Evolutionary conservation across 2,888 invertebrate genomes (phyloP), one percentile per base, ranked within the genome.

Genomic region (Hoplodrina ambigua): DNA sequence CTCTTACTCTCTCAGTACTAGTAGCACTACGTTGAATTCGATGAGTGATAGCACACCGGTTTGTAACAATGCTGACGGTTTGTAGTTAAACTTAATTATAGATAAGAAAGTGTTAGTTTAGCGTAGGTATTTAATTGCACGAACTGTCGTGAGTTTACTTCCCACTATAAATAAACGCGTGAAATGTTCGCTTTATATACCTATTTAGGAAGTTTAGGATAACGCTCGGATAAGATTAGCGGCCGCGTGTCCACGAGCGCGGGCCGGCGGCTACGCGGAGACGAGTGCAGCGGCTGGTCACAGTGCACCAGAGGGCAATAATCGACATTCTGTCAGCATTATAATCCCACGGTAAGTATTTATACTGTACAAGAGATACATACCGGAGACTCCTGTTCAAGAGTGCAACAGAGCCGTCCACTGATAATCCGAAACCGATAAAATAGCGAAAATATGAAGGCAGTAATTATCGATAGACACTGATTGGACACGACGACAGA

Each of bases 181-280:
- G 46, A 71, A 78, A 57, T 63, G 44, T 71, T 37, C 63, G 55
- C 58, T 59, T 65, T 77, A 64, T 75, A 75, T 78, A 55, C 41
- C 41, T n/a, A 44, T 37, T 73, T 20, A 55, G 11, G 25, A 17
- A 33, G 37, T 17, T 53, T 25, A 54, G 57, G 81, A 80, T 77
- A 81, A 60, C 69, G 53, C 20, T 49, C 63, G 54, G 81, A 77
- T 77, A 77, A 77, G 77, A 77, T 77, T 81, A 81, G 60, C 20
- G 33, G 5, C 7, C 17, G 20, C 30, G 56, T 19, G 52, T 25
- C 46, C n/a, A 37, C 54, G 25, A 56, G 20, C 33, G 30, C 15
- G 19, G 17, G 25, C 41, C 20, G 19, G 11, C 20, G 53, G 19
- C 33, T n/a, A 6, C 46, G 6, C 20, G 30, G 30, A 44, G 49